Evolutionary conservation across 1,140 invertebrate genomes (phyloP).

Genomic region (Cylas formicarius): DNA sequence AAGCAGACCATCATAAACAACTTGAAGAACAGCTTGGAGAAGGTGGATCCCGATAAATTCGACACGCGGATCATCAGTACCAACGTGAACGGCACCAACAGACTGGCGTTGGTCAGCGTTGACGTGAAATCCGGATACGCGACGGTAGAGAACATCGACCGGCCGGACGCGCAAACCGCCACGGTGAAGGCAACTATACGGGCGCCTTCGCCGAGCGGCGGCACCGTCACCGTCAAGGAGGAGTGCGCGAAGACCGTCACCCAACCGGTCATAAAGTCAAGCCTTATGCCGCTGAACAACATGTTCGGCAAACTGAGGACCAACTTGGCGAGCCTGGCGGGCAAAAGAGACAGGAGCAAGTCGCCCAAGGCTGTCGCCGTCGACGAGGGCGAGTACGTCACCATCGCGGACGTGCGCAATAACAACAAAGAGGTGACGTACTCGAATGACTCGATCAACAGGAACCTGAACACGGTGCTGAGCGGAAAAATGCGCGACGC

Average conservation of each 20-base stretch:
- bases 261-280: constrained; percentile 43
- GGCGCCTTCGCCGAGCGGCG: constrained; percentile 39
- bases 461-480: constrained; percentile 48
- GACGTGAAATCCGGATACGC: constrained; percentile 49
- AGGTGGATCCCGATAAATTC: constrained; percentile 14
- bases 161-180: constrained; percentile 13
- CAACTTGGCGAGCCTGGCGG: constrained; percentile 48
- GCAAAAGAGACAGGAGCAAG: constrained; percentile 43
- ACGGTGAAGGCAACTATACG: constrained; percentile 20
- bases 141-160: constrained; percentile 42
- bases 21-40: constrained; percentile 17
- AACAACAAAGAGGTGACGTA: constrained; percentile 54
- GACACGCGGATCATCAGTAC: constrained; percentile 23
- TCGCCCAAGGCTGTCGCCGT: constrained; percentile 28
- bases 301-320: constrained; percentile 58
- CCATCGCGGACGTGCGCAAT: constrained; percentile 72
- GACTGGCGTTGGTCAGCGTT: constrained; percentile 48
- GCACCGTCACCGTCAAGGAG: constrained; percentile 38
- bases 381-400: constrained; percentile 66
- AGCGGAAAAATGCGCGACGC: constrained; percentile 53
- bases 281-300: constrained; percentile 50
- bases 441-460: constrained; percentile 49
- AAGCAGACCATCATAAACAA: constrained; percentile 22
- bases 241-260: constrained; percentile 28
- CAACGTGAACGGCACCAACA: constrained; percentile 40